phyloP scores from a whole-genome alignment of 2,797 vertebrate species.

The Balearica regulorum region DNA sequence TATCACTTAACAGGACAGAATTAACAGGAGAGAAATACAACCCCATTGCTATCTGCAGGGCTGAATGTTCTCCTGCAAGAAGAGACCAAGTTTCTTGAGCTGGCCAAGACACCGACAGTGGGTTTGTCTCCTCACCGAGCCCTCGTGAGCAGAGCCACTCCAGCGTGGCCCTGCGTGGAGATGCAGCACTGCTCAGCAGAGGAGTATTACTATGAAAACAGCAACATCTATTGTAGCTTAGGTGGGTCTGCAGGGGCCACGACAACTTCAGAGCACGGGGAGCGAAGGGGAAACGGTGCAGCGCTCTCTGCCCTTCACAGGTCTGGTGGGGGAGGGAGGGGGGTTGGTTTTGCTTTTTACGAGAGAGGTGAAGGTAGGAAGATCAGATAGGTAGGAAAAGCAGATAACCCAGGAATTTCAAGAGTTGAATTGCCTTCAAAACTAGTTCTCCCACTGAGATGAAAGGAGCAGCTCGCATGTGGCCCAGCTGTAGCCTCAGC shows the following conservation, averaged over 20 bases:
- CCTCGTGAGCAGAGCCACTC: neutral
- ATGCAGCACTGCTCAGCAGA: neutral
- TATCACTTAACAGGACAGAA: neutral
- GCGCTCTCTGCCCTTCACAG: neutral
- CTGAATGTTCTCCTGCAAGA: neutral
- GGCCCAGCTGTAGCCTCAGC: neutral
- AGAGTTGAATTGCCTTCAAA: slow-evolving; percentile 25
- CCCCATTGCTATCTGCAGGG: neutral
- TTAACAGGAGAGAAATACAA: neutral
- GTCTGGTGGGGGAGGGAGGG: neutral
- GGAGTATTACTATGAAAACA: neutral
- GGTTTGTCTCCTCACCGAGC: neutral
- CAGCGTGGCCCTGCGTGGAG: neutral
- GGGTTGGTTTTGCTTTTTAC: neutral
- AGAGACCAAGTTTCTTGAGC: neutral
- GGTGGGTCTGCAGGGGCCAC: neutral
- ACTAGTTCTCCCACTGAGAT: slow-evolving; percentile 10
- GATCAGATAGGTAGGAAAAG: slow-evolving; percentile 13
- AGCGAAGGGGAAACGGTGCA: neutral
- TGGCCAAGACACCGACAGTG: neutral
- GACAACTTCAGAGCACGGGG: neutral
- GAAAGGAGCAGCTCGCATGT: neutral
- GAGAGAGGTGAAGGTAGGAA: neutral
- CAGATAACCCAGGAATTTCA: slow-evolving; percentile 37
- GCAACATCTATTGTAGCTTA: neutral